Conservation (phyloP, 64 coral and sea anemone species). For the Pocillopora verrucosa region DNA sequence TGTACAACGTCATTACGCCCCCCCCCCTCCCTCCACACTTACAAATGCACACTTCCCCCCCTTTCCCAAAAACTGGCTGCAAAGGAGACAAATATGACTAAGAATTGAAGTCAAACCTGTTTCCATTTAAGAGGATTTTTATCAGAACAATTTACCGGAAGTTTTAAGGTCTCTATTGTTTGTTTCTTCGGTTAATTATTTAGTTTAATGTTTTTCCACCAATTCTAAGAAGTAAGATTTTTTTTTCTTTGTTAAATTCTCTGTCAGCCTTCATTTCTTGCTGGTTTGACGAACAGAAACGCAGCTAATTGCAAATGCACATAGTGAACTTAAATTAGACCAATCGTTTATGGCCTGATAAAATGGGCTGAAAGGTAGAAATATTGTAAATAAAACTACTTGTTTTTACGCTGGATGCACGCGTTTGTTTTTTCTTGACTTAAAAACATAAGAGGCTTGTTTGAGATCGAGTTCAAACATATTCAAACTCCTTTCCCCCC, state of each 20-base stretch:
- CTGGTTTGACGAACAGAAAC: not conserved
- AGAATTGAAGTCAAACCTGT: too few species aligned
- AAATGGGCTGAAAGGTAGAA: not conserved
- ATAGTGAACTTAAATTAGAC: not conserved
- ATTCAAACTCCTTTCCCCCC: too few species aligned
- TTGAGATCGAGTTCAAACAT: too few species aligned
- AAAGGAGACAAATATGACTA: too few species aligned
- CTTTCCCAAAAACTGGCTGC: too few species aligned
- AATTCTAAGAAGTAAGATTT: not conserved
- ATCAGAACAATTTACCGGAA: too few species aligned
- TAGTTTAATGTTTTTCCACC: not conserved
- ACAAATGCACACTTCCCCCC: too few species aligned
- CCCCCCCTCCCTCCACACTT: too few species aligned
- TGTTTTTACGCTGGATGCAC: not conserved
- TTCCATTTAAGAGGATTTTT: too few species aligned
- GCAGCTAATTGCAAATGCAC: not conserved
- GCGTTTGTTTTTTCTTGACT: not conserved
- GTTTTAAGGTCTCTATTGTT: too few species aligned
- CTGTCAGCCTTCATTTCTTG: not conserved
- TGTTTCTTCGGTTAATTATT: not conserved
- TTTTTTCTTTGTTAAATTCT: not conserved
- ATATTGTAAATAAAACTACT: constrained; percentile 34
- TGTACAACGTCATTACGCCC: too few species aligned
- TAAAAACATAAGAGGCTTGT: too few species aligned
- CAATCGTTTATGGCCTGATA: not conserved